Base-by-base conservation (phyloP, 2,888 invertebrate species). In the Lacanobia oleracea region DNA sequence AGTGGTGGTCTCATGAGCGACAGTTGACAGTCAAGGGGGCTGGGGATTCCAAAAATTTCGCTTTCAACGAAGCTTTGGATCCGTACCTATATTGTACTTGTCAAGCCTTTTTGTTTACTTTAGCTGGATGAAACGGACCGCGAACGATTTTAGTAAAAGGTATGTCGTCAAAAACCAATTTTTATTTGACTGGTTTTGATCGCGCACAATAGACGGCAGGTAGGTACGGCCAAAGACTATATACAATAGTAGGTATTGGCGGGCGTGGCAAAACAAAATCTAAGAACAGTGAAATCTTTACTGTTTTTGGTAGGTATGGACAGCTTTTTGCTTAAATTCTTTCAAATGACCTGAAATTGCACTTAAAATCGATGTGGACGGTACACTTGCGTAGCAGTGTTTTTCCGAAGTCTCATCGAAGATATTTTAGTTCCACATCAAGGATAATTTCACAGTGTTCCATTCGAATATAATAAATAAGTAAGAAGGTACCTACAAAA, bases 1-100 rank as follows among this genome's bases (percentile, higher is more conserved):
- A 85, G 88, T 89, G 94, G 94, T 94, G 95, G 94, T 94, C 94
- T 89, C 86, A 89, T 90, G 88, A 87, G 84, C 88, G 92, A 91
- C 91, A 91, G 92, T 90, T 94, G 94, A 93, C 94, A 92, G 89
- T 90, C 90, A 88, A 88, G 84, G 88, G 88, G 87, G 69, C 66
- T 73, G 88, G 75, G 77, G 85, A 84, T 90, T 87, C 87, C 73
- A 86, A 78, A 89, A 90, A 88, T 92, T 92, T 93, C 90, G 92
- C 92, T 94, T 94, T 94, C 92, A 89, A 91, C 87, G 71, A 78
- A 77, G 75, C 54, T 23, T 51, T 16, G 57, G 18, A 27, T 82
- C 82, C 75, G 75, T 78, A 27, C 27, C 27, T 27, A 79, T 85
- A 76, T 82, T 79, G 75, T 77, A 74, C 74, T 72, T 62, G 64